Percentiles rank a stretch among this genome's conserved stretches.
Conservation (phyloP, 1,140 invertebrate genomes). For the Fragariocoptes setiger region DNA sequence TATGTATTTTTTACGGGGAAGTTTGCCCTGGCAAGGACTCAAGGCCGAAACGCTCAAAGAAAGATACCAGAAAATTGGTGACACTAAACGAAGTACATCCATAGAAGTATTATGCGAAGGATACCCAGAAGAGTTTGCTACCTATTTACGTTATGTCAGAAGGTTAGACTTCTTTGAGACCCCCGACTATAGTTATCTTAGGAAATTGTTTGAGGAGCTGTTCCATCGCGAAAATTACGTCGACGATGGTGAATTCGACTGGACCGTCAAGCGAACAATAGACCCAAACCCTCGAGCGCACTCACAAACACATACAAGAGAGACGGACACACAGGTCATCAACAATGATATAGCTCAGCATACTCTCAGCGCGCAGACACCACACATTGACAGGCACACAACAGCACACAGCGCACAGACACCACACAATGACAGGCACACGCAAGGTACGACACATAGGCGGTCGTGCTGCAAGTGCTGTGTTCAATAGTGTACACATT, state of each 20-base stretch:
- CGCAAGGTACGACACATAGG: no score
- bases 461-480: no score
- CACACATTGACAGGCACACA: no score
- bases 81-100: constrained; percentile 86
- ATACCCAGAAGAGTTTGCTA: constrained; percentile 57
- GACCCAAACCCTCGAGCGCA: no score
- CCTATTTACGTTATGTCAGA: constrained; percentile 42
- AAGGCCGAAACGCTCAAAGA: constrained; percentile 98
- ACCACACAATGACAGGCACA: no score
- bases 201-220: constrained; percentile 20
- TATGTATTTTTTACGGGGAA: constrained; percentile 97
- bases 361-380: no score
- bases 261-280: constrained; percentile 20
- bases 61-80: constrained; percentile 96
- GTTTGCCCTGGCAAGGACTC: constrained; percentile 94
- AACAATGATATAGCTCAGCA: no score
- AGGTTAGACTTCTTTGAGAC: constrained; percentile 26
- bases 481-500: no score
- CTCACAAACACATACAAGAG: no score
- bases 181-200: constrained; percentile 25
- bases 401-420: no score
- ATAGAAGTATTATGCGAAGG: constrained; percentile 90
- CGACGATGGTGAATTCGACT: constrained; percentile 22
- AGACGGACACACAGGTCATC: no score
- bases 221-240: constrained; percentile 19